Conservation (phyloP, 2,797 vertebrate species). For the Sebastes vulpes region DNA sequence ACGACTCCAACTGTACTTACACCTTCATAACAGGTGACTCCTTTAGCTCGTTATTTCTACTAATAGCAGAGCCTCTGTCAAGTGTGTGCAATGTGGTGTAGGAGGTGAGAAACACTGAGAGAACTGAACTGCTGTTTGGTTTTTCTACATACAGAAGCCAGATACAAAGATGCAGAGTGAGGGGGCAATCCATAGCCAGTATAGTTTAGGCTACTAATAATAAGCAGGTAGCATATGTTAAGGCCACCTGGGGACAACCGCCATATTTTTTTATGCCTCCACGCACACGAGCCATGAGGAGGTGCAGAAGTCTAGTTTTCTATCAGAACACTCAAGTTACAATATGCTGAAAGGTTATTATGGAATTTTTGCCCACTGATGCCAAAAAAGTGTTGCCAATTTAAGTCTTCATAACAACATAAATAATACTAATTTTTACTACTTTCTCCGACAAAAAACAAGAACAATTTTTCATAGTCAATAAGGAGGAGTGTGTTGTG, state of each 20-base stretch:
- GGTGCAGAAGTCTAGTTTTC: no score
- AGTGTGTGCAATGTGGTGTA: background rate
- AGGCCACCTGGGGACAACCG: no score
- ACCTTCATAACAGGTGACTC: slow-evolving; percentile 90
- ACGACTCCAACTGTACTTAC: slow-evolving; percentile 85
- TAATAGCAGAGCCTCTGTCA: background rate
- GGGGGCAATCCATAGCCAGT: background rate
- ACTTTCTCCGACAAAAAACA: background rate
- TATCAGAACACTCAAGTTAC: no score
- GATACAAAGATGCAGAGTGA: background rate
- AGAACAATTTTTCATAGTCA: background rate
- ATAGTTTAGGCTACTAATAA: background rate
- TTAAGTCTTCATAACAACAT: background rate
- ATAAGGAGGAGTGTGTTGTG: background rate
- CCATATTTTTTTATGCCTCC: no score
- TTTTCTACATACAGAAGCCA: background rate
- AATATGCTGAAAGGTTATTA: no score
- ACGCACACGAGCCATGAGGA: no score
- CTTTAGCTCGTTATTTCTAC: background rate
- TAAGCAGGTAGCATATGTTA: no score
- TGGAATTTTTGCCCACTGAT: no score
- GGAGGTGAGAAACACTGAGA: background rate
- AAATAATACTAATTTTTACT: background rate
- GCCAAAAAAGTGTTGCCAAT: no score
- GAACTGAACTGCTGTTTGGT: background rate